phyloP scores from a whole-genome alignment of 2,888 invertebrate genomes.

The Entomobrya multifasciata region DNA sequence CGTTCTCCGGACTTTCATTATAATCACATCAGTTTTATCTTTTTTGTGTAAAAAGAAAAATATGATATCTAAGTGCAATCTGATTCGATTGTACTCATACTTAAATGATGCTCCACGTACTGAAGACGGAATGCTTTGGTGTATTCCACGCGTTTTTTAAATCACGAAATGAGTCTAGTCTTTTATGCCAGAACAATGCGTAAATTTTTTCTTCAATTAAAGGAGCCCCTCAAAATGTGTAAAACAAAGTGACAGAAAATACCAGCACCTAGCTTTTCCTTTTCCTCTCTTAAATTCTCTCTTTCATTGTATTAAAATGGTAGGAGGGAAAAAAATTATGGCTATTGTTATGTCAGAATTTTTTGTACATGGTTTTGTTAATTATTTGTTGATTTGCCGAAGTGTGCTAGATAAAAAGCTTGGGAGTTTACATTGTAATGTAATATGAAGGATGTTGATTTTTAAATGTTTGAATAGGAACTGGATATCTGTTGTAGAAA shows the following conservation, averaged over 20 bases:
- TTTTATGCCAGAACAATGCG: slow-evolving; percentile 28
- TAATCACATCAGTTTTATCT: slow-evolving; percentile 44
- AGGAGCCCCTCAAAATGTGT: slow-evolving; percentile 30
- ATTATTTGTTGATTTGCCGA: slow-evolving; percentile 66
- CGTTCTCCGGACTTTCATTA: slow-evolving; percentile 50
- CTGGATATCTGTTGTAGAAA: no score
- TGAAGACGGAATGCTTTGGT: background rate
- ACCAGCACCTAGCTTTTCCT: background rate
- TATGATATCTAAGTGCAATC: slow-evolving; percentile 13
- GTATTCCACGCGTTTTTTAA: no score
- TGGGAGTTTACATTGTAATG: background rate
- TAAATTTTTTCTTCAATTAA: slow-evolving; percentile 19
- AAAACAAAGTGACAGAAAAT: slow-evolving; percentile 53
- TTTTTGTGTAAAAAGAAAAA: background rate
- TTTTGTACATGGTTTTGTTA: slow-evolving; percentile 51
- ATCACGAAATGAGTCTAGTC: slow-evolving; percentile 28
- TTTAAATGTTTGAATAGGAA: background rate
- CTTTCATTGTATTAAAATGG: slow-evolving; percentile 24
- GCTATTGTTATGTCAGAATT: slow-evolving; percentile 64
- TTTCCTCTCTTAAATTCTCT: slow-evolving; percentile 15
- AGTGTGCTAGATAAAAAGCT: slow-evolving; percentile 48
- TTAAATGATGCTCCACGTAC: background rate
- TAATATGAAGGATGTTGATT: slow-evolving; percentile 8
- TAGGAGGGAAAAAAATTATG: slow-evolving; percentile 17
- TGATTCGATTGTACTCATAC: background rate